These are phyloP conservation scores for Dryocosmus kuriphilus DNA, from an alignment of 2,888 invertebrate species.

Conservation along the genomic window DNA sequence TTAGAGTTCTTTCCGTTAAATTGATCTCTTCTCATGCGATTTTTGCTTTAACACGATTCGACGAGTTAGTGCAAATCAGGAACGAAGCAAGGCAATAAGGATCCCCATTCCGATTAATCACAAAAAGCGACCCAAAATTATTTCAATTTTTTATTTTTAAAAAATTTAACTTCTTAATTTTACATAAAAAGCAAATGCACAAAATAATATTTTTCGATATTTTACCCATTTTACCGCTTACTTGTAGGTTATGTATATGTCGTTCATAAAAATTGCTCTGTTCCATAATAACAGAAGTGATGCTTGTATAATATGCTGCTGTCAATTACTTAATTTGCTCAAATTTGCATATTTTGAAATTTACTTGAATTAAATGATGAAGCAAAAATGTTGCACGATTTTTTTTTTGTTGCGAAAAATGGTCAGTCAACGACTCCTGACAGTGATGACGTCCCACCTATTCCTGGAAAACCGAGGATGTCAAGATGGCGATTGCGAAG, in stretches of 20 bases:
- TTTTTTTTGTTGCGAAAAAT: slow-evolving; percentile 1
- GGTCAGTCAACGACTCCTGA: slow-evolving; percentile 11
- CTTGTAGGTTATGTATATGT: background rate
- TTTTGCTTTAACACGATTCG: too few relatives aligned
- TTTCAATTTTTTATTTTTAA: too few relatives aligned
- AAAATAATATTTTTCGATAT: background rate
- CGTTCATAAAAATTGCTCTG: background rate
- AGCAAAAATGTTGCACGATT: background rate
- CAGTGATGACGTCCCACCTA: too few relatives aligned
- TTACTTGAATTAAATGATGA: background rate
- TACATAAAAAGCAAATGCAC: slow-evolving; percentile 42
- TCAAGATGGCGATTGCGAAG: slow-evolving; percentile 42
- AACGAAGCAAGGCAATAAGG: too few relatives aligned
- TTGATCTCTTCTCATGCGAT: too few relatives aligned
- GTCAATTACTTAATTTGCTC: background rate
- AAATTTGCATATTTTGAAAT: background rate
- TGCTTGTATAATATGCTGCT: background rate
- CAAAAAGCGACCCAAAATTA: too few relatives aligned
- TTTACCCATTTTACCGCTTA: background rate
- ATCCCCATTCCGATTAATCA: too few relatives aligned
- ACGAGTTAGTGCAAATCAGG: too few relatives aligned
- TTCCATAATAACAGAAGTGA: background rate
- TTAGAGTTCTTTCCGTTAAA: too few relatives aligned
- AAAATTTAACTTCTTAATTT: too few relatives aligned
- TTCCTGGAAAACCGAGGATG: background rate